These are phyloP conservation scores for Oriolus oriolus DNA, from an alignment of 2,113 vertebrate genomes.

Conservation along the genomic window DNA sequence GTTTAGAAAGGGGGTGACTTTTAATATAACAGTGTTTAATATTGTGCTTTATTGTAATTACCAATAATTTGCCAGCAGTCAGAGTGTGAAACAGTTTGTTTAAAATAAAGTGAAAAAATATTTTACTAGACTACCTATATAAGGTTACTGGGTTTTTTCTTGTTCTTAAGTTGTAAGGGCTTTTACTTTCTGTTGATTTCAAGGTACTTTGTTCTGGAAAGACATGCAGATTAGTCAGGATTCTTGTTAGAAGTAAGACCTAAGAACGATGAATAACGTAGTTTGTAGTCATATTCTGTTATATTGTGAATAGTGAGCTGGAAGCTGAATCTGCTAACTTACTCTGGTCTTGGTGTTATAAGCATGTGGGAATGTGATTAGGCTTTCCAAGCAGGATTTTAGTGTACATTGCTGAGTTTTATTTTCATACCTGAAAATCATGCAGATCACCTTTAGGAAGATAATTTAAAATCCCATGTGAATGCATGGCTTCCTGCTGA, in stretches of 20 bases:
- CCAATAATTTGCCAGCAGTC: neutral
- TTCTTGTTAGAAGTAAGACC: neutral
- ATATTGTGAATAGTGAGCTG: neutral
- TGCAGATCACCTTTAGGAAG: neutral
- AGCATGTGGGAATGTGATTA: neutral
- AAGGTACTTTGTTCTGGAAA: neutral
- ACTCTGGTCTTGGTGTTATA: neutral
- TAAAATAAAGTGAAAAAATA: neutral
- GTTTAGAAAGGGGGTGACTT: neutral
- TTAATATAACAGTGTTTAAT: neutral
- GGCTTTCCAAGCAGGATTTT: neutral
- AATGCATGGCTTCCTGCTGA: neutral
- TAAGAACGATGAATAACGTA: neutral
- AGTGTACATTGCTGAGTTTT: neutral
- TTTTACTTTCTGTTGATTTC: neutral
- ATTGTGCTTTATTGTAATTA: neutral
- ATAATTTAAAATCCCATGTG: neutral
- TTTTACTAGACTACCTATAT: neutral
- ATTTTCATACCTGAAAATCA: neutral
- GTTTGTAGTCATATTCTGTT: neutral
- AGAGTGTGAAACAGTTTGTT: neutral
- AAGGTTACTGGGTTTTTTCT: neutral
- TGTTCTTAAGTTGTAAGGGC: neutral
- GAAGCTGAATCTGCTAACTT: neutral
- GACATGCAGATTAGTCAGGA: neutral